Evolutionary conservation across 2,113 vertebrate species (phyloP).

Genomic region (Pipa parva): DNA sequence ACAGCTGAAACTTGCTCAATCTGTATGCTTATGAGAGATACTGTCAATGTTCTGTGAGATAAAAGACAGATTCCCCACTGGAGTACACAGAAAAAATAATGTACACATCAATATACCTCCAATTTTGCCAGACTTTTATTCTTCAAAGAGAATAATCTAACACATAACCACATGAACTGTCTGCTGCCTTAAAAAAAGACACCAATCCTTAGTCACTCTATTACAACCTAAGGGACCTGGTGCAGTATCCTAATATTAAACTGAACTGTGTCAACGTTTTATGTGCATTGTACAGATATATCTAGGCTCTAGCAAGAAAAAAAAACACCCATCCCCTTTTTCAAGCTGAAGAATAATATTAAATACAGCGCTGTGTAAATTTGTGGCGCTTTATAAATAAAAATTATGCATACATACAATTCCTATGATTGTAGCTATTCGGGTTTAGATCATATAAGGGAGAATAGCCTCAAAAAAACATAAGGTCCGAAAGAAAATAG

Average conservation of each 20-base stretch:
- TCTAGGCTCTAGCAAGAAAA: no score
- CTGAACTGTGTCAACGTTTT: slow-evolving; percentile 23
- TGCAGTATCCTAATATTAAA: slow-evolving; percentile 8
- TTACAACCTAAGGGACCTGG: slow-evolving; percentile 22
- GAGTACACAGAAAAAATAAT: slow-evolving; percentile 47
- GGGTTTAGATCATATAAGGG: no score
- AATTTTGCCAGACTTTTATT: slow-evolving; percentile 46
- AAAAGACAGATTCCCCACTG: slow-evolving; percentile 48
- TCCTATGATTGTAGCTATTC: no score
- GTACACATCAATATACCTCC: slow-evolving; percentile 45
- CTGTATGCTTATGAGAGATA: slow-evolving; percentile 52
- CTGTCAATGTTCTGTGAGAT: slow-evolving; percentile 45
- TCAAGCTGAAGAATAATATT: no score
- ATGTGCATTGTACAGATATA: no score
- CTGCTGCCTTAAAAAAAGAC: slow-evolving; percentile 21
- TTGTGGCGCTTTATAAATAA: no score
- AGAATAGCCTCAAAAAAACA: no score
- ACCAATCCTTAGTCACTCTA: slow-evolving; percentile 21
- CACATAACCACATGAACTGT: slow-evolving; percentile 43
- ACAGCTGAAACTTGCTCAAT: slow-evolving; percentile 48
- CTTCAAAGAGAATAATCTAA: slow-evolving; percentile 46
- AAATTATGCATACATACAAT: no score
- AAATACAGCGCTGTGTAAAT: no score
- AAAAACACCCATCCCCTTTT: no score
- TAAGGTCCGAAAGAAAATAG: no score